Percentiles rank a stretch among this genome's conserved stretches.
phyloP scores from a whole-genome alignment of 2,797 vertebrate genomes.

The Hippocampus kuda region DNA sequence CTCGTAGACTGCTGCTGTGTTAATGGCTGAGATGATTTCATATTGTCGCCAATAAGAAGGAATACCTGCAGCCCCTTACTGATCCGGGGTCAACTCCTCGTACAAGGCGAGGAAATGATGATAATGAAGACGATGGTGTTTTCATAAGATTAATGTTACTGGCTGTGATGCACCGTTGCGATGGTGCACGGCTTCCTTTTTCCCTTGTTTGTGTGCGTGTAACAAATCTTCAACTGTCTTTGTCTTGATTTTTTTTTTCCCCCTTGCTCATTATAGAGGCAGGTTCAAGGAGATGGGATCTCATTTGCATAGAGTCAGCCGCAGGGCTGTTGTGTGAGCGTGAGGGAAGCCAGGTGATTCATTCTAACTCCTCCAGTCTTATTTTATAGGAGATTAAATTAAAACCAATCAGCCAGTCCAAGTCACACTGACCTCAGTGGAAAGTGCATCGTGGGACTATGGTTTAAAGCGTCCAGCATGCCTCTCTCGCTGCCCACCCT shows the following conservation, averaged over 20 bases:
- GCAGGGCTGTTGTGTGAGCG: constrained; percentile 31
- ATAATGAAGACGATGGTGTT: constrained; percentile 22
- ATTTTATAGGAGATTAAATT: constrained; percentile 56
- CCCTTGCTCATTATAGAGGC: constrained; percentile 52
- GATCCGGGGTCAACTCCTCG: background rate
- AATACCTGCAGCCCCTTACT: constrained; percentile 4
- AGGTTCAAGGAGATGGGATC: constrained; percentile 56
- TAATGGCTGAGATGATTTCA: constrained; percentile 19
- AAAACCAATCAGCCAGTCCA: constrained; percentile 59
- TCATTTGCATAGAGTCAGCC: constrained; percentile 63
- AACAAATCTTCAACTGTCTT: constrained; percentile 37
- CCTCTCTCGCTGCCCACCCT: constrained; percentile 7
- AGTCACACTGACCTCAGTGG: constrained; percentile 39
- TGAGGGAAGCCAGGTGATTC: constrained; percentile 57
- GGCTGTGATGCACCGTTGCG: constrained; percentile 17
- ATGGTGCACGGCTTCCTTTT: constrained; percentile 15
- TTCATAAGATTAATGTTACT: constrained; percentile 23
- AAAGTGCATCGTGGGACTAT: constrained; percentile 26
- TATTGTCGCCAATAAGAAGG: constrained; percentile 5
- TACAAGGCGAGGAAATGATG: constrained; percentile 1
- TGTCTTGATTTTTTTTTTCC: constrained; percentile 29
- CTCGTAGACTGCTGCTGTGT: constrained; percentile 11
- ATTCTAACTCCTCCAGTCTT: constrained; percentile 43
- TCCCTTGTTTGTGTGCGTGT: constrained; percentile 9
- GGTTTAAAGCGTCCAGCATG: constrained; percentile 15